Conservation (phyloP, 2,113 vertebrate species). For the Boleophthalmus pectinirostris region DNA sequence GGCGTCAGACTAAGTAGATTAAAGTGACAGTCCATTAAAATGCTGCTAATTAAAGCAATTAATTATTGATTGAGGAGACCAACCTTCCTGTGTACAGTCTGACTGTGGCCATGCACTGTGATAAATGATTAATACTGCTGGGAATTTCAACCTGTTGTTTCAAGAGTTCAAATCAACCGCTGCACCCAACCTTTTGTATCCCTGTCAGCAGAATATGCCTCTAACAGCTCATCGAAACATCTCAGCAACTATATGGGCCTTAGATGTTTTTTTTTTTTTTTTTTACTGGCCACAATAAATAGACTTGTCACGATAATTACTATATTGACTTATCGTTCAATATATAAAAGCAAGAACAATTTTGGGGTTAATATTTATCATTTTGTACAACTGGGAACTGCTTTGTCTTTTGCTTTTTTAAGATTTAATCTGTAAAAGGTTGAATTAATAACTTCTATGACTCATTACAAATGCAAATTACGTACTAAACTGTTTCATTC, state of each 20-base stretch:
- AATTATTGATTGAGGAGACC: constrained; percentile 5
- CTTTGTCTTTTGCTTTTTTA: too few relatives aligned
- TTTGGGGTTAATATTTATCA: too few relatives aligned
- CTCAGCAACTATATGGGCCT: background rate
- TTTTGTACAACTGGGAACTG: too few relatives aligned
- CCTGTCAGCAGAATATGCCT: background rate
- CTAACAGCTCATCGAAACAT: background rate
- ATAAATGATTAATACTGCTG: background rate
- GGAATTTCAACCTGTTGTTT: background rate
- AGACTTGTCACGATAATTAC: too few relatives aligned
- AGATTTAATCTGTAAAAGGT: too few relatives aligned
- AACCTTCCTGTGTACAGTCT: background rate
- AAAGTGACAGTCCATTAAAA: constrained; percentile 7
- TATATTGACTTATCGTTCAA: too few relatives aligned
- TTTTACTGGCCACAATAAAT: background rate
- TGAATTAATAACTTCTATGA: too few relatives aligned
- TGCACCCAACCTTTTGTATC: background rate
- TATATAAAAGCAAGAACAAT: too few relatives aligned
- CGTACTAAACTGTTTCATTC: too few relatives aligned
- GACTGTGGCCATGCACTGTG: background rate
- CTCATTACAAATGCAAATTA: too few relatives aligned
- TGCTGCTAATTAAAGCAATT: constrained; percentile 13
- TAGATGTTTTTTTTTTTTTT: background rate
- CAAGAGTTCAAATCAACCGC: background rate
- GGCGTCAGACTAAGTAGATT: background rate